Evolutionary conservation across 2,113 vertebrate genomes (phyloP).

Genomic region (Leucoraja erinaceus): DNA sequence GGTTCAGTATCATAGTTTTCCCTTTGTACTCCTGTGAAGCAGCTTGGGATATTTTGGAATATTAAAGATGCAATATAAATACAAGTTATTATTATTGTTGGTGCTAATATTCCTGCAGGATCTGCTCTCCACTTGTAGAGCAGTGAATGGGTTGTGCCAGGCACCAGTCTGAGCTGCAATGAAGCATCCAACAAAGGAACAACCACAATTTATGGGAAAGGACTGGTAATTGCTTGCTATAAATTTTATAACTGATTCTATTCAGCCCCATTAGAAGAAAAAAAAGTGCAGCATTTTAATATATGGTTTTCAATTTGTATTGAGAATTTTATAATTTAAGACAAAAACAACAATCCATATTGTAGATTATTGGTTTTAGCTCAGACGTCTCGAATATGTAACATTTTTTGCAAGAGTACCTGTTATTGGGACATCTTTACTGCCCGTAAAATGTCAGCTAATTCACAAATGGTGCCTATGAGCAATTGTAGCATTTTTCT

Average conservation of each 20-base stretch:
- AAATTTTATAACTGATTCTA: conserved; percentile 1
- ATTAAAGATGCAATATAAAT: too few relatives aligned
- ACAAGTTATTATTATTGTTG: not conserved
- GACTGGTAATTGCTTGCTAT: not conserved
- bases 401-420: not conserved
- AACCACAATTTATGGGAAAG: not conserved
- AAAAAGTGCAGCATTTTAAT: too few relatives aligned
- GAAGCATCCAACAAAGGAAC: not conserved
- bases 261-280: not conserved
- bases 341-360: not conserved
- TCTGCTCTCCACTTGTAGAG: not conserved
- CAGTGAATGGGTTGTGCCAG: not conserved
- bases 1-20: too few relatives aligned
- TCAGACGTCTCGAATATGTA: not conserved
- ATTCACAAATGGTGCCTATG: too few relatives aligned
- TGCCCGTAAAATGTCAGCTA: not conserved
- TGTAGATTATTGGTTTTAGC: too few relatives aligned
- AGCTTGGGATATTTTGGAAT: too few relatives aligned
- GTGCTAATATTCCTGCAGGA: not conserved
- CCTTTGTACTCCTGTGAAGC: too few relatives aligned
- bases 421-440: not conserved
- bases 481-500: not conserved
- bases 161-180: not conserved
- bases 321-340: not conserved
- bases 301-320: not conserved